Base-by-base conservation (phyloP, 2,888 invertebrate species). In the Toxonevra muliebris region DNA sequence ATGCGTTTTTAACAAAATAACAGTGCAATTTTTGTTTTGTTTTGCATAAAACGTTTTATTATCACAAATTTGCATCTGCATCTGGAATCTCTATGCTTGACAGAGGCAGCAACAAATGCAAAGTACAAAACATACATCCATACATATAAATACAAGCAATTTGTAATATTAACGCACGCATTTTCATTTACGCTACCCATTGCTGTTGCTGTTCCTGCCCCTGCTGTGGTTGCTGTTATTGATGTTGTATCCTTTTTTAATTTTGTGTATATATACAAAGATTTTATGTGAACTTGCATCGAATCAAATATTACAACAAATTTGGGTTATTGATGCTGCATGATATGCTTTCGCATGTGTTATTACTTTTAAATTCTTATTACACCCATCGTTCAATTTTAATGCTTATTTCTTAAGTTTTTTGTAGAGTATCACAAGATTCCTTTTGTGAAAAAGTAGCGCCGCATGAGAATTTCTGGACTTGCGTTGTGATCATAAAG, bases 11-110 rank as follows among this genome's bases (percentile, higher is more conserved):
- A 58, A 66, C 57, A 41, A 48, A 76, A 79, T 78, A 76, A 50
- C 77, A 74, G 70, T 72, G 76, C 77, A 79, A 78, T 79, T 78
- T 57, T 43, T 13, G 11, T 19, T 69, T 15, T 15, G 42, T 40
- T 40, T 40, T 42, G 20, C 60, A 19, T 19, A 19, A 17, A 30
- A 41, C 20, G 58, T 64, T 74, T 74, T 67, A 74, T 73, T 76
- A 76, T 75, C 75, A 69, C 68, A 65, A 76, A 77, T 77, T 77
- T 77, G 77, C 77, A 77, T 77, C 76, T 53, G 57, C 54, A 41
- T 17, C 17, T 7, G 63, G 30, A 30, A 30, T 30, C 30, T 30
- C 9, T 8, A 13, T 7, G 30, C n/a, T 60, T 61, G 45, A 20
- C 61, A 61, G 60, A 54, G 30, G 66, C 52, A 60, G 30, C 17